Evolutionary conservation across 2,888 invertebrate genomes (phyloP).

Genomic region (Cephus spinipes): DNA sequence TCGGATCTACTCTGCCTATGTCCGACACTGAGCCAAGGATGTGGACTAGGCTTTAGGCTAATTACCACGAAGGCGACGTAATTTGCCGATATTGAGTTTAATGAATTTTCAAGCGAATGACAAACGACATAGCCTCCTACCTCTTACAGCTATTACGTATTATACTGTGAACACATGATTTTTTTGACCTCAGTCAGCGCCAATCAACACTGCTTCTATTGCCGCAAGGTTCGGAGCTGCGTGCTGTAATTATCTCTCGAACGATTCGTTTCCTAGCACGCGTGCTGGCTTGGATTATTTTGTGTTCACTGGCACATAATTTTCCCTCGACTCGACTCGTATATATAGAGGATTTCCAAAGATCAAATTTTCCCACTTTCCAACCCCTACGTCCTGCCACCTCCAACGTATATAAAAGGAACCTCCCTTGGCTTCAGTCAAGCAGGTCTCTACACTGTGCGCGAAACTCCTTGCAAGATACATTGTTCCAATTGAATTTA

Average conservation of each 20-base stretch:
- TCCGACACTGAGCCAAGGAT: slow-evolving; percentile 26
- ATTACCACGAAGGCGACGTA: not conserved
- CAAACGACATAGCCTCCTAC: not conserved
- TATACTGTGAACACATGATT: not conserved
- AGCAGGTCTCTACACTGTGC: too few relatives aligned
- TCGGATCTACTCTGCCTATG: not conserved
- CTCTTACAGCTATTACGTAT: not conserved
- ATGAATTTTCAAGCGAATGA: not conserved
- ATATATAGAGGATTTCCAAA: too few relatives aligned
- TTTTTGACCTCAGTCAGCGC: not conserved
- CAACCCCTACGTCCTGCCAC: not conserved
- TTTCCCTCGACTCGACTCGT: not conserved
- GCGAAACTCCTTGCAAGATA: too few relatives aligned
- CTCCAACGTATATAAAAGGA: not conserved
- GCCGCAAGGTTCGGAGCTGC: too few relatives aligned
- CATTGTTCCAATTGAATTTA: too few relatives aligned
- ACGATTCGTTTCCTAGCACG: not conserved
- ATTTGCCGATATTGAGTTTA: not conserved
- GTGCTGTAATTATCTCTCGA: not conserved
- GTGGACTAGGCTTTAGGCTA: not conserved
- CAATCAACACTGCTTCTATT: not conserved
- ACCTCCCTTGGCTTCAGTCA: not conserved
- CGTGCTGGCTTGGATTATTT: not conserved
- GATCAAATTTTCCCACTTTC: not conserved
- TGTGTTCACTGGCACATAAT: not conserved